phyloP scores from a whole-genome alignment of 1,140 invertebrate genomes.

The Drosophila lacteicornis region DNA sequence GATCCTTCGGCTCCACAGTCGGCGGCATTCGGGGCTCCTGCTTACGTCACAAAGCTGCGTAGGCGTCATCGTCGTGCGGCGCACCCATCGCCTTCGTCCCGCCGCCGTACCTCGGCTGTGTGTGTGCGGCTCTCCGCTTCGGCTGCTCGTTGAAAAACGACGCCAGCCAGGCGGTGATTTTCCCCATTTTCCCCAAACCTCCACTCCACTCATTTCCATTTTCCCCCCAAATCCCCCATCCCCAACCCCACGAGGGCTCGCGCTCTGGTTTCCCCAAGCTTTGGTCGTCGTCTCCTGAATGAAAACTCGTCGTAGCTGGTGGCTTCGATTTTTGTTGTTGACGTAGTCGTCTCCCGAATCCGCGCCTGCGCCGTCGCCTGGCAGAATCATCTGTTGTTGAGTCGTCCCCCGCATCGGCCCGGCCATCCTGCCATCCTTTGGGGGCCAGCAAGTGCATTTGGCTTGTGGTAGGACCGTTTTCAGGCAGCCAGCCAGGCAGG shows the following conservation, averaged over 20 bases:
- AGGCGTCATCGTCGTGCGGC: slow-evolving; percentile 84
- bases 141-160: slow-evolving; percentile 49
- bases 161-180: slow-evolving; percentile 73
- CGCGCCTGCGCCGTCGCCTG: slow-evolving; percentile 57
- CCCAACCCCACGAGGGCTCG: slow-evolving; percentile 30
- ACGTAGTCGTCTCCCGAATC: slow-evolving; percentile 39
- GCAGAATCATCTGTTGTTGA: slow-evolving; percentile 75
- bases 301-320: slow-evolving; percentile 59
- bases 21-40: slow-evolving; percentile 21
- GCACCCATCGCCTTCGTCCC: slow-evolving; percentile 71
- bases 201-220: slow-evolving; percentile 3
- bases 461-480: slow-evolving; percentile 77
- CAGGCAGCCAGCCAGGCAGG: not conserved
- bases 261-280: slow-evolving; percentile 60
- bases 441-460: slow-evolving; percentile 75
- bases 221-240: not conserved
- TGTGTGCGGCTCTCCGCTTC: slow-evolving; percentile 9
- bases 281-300: slow-evolving; percentile 67
- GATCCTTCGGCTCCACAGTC: slow-evolving; percentile 26
- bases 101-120: not conserved
- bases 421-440: slow-evolving; percentile 5
- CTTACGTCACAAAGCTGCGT: slow-evolving; percentile 84
- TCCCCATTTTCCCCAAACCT: slow-evolving; percentile 38
- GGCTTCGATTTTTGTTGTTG: slow-evolving; percentile 75
- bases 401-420: slow-evolving; percentile 27